Percentiles rank a stretch among this genome's conserved stretches.
Conservation (phyloP, 2,113 vertebrate genomes). For the Delphinapterus leucas region DNA sequence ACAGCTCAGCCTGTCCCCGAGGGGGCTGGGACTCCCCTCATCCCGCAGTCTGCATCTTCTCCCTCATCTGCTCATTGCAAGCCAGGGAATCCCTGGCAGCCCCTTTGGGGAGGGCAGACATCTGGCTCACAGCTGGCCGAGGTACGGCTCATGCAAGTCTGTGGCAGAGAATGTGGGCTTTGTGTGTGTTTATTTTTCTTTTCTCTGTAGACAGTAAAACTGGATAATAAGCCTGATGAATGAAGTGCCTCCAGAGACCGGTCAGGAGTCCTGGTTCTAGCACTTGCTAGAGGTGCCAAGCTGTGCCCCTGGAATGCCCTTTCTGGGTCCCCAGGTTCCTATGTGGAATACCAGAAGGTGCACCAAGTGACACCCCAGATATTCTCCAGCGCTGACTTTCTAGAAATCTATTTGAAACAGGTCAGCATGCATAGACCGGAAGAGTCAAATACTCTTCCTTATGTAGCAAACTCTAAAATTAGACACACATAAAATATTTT, state of each 20-base stretch:
- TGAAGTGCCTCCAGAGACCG: background rate
- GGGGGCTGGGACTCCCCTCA: background rate
- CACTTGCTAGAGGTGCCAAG: background rate
- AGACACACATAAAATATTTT: constrained; percentile 18
- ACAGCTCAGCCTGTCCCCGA: background rate
- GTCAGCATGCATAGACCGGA: background rate
- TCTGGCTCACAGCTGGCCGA: constrained; percentile 55
- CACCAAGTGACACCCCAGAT: background rate
- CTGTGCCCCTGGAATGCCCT: background rate
- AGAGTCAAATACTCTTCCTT: background rate
- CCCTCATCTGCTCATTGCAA: background rate
- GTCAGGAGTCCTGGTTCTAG: background rate
- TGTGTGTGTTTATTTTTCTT: constrained; percentile 43
- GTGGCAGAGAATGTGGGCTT: background rate
- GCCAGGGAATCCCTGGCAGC: background rate
- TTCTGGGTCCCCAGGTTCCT: background rate
- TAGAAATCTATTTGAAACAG: background rate
- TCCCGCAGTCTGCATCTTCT: background rate
- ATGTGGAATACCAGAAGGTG: background rate
- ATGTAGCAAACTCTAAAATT: background rate
- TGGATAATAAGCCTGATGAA: constrained; percentile 36
- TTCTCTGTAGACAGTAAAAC: background rate
- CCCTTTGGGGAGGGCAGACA: background rate
- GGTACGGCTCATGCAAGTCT: background rate
- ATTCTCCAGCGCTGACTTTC: background rate